Evolutionary conservation across 2,113 vertebrate species (phyloP).

Genomic region (Crotalus viridis): DNA sequence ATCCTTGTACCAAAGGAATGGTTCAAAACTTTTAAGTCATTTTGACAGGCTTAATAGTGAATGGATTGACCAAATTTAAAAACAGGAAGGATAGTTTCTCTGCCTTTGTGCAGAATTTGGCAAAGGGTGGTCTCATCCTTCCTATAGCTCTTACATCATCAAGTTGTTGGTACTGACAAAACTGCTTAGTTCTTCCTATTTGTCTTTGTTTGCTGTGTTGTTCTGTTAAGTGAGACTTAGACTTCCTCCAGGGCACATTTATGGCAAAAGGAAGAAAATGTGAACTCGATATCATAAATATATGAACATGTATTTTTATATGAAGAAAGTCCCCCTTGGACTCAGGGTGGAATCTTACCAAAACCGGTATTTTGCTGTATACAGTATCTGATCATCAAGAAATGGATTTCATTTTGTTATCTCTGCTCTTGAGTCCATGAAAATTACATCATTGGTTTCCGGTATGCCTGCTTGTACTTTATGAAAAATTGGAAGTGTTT

Average conservation of each 20-base stretch:
- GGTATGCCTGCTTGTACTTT: conserved; percentile 15
- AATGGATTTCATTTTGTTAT: conserved; percentile 12
- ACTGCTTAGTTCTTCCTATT: conserved; percentile 29
- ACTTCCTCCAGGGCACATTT: background rate
- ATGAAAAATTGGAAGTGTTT: conserved; percentile 37
- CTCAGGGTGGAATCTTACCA: conserved; percentile 29
- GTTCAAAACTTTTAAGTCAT: conserved; percentile 17
- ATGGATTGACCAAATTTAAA: conserved; percentile 30
- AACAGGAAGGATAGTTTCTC: conserved; percentile 10
- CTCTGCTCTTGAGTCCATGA: conserved; percentile 14
- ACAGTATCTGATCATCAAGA: background rate
- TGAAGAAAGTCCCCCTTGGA: conserved; percentile 31
- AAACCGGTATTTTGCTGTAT: conserved; percentile 22
- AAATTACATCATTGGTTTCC: conserved; percentile 27
- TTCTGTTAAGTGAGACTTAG: conserved; percentile 22
- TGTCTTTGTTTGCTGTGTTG: conserved; percentile 7
- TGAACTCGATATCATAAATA: conserved; percentile 44
- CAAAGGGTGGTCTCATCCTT: conserved; percentile 18
- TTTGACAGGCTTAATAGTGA: conserved; percentile 46
- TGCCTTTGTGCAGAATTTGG: background rate
- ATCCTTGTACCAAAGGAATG: conserved; percentile 38
- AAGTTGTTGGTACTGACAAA: conserved; percentile 12
- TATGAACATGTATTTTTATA: conserved; percentile 40
- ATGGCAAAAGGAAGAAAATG: conserved; percentile 51
- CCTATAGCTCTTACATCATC: conserved; percentile 9